Conservation (phyloP, 2,797 vertebrate species). For the Schizopygopsis malacanthus region DNA sequence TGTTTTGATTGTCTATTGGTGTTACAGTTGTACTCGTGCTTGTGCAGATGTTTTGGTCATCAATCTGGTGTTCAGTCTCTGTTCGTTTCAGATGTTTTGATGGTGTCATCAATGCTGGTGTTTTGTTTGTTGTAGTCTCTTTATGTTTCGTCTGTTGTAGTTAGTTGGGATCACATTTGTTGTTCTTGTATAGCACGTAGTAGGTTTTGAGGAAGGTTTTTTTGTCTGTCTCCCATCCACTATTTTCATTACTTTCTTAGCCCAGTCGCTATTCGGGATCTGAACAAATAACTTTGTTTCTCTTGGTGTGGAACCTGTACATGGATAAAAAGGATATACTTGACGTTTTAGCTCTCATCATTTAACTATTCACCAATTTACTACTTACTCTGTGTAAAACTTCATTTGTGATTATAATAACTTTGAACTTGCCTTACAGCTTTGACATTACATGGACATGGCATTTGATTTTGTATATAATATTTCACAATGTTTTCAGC, state of each 20-base stretch:
- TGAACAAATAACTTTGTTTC: not conserved
- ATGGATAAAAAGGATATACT: not conserved
- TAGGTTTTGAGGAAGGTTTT: fast-evolving
- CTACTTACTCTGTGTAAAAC: not conserved
- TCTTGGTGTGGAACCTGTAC: not conserved
- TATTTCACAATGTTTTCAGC: not conserved
- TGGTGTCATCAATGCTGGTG: no score
- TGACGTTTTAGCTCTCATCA: not conserved
- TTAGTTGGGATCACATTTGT: not conserved
- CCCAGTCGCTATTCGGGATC: fast-evolving
- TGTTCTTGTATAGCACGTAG: fast-evolving
- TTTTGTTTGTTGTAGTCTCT: no score
- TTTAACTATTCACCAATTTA: not conserved
- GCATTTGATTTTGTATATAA: fast-evolving
- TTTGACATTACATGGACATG: not conserved
- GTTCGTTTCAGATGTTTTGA: no score
- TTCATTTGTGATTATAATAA: not conserved
- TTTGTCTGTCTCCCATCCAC: fast-evolving
- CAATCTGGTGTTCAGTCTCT: not conserved
- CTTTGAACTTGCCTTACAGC: conserved; percentile 43
- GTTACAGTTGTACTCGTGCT: not conserved
- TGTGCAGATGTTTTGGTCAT: no score
- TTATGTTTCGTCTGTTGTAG: not conserved
- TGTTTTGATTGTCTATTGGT: not conserved
- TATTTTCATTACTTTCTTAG: fast-evolving